Conservation (phyloP, 2,888 invertebrate genomes). For the Tholera decimalis region DNA sequence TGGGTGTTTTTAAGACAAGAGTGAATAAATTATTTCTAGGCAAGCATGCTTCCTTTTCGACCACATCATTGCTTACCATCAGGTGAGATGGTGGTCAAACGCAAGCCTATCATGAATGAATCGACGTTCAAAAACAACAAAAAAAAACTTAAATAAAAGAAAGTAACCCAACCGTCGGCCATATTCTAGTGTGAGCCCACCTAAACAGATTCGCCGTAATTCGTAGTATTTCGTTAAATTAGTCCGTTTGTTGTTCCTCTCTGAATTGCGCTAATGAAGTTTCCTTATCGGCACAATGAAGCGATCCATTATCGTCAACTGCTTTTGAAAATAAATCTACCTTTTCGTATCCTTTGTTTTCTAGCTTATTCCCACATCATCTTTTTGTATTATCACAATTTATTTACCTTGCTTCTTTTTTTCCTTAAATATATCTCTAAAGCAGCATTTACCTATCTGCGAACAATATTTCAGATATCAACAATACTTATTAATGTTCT, state of each 20-base stretch:
- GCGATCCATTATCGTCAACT: constrained; percentile 41
- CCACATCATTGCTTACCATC: too few relatives aligned
- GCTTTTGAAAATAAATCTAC: constrained; percentile 14
- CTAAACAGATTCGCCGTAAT: constrained; percentile 50
- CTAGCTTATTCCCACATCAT: not conserved
- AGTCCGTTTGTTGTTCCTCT: constrained; percentile 57
- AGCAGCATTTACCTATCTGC: too few relatives aligned
- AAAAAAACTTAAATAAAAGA: constrained; percentile 3
- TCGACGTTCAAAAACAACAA: too few relatives aligned
- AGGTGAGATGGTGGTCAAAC: too few relatives aligned
- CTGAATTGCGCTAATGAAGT: constrained; percentile 61
- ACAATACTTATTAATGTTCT: too few relatives aligned
- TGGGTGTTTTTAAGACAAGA: too few relatives aligned
- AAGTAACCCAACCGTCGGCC: constrained; percentile 1
- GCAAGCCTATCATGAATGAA: too few relatives aligned
- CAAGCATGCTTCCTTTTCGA: too few relatives aligned
- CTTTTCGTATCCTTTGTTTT: constrained; percentile 10
- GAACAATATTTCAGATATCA: too few relatives aligned
- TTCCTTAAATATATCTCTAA: not conserved
- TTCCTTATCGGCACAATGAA: constrained; percentile 53
- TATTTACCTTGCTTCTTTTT: not conserved
- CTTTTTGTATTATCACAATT: not conserved
- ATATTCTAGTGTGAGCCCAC: constrained; percentile 22
- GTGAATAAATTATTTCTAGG: too few relatives aligned
- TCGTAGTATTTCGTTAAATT: constrained; percentile 61